Evolutionary conservation across 2,888 invertebrate species (phyloP), one percentile per base, ranked within the genome.

Genomic region (Lomographa bimaculata): DNA sequence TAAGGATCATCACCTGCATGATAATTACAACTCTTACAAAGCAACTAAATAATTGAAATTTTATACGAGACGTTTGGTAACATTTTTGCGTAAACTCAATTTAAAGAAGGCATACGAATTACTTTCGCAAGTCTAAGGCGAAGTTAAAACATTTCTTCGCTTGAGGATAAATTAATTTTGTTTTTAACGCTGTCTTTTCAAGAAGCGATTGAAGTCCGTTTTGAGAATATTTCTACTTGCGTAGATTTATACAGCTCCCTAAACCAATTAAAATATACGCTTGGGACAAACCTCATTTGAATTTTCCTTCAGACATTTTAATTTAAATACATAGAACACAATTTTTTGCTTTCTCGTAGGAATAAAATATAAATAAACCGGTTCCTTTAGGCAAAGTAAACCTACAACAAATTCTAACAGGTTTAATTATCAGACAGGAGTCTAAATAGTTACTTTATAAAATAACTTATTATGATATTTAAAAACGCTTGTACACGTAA

Each of bases 81-180:
- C 37, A 56, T 53, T 61, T 62, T 64, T 65, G 3, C 52, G 46
- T 36, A 55, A 60, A 58, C 53, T 65, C 51, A 10, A 19, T 63
- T 64, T 60, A 64, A 60, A 50, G 48, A 48, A 47, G 45, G 61
- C 62, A 57, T 57, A 56, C 57, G 53, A 58, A 55, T 53, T 59
- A 46, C 42, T 51, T 49, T 46, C 36, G 50, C 36, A 37, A 30
- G 23, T 8, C 29, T 41, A 70, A 62, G 51, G 56, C 53, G 55
- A 70, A 68, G 64, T 68, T 63, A 60, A 63, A 65, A 70, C 64
- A 60, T 68, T 61, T 67, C 64, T 58, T 64, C 60, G 57, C 64
- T 61, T 54, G 42, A 50, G 54, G 62, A 65, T 71, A 72, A 74
- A 70, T 74, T 71, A 68, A 69, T 67, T 73, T 60, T 60, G 59